These are phyloP conservation scores for Myodes glareolus DNA, from an alignment of 2,113 vertebrate species.

Conservation along the genomic window DNA sequence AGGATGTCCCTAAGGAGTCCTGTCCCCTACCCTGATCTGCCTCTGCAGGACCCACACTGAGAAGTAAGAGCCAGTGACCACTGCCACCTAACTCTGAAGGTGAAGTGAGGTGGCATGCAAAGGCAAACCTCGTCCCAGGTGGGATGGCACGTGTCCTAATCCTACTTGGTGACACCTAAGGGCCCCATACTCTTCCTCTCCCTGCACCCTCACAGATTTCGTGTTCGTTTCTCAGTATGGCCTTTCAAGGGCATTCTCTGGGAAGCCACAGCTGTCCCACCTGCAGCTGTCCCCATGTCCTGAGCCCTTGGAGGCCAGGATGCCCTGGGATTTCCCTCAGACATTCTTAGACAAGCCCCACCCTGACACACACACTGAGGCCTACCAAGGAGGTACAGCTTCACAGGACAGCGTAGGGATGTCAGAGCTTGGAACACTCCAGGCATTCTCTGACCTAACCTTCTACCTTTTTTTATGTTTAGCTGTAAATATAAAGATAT, in stretches of 20 bases:
- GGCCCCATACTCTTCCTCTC: not conserved
- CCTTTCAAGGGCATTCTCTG: not conserved
- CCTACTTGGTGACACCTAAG: not conserved
- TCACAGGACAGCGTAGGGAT: not conserved
- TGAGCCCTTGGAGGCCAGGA: not conserved
- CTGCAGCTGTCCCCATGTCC: not conserved
- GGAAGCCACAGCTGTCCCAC: not conserved
- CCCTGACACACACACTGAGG: not conserved
- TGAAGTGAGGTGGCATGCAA: not conserved
- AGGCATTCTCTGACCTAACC: not conserved
- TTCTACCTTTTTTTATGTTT: not conserved
- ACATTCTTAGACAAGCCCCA: not conserved
- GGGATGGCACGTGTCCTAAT: not conserved
- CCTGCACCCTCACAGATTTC: not conserved
- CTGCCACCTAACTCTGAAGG: not conserved
- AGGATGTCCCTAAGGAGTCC: not conserved
- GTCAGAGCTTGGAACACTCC: not conserved
- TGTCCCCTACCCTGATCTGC: not conserved
- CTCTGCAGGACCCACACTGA: not conserved
- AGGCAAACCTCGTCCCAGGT: not conserved
- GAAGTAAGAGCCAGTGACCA: fast-evolving
- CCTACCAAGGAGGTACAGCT: too few species aligned
- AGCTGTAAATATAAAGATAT: not conserved
- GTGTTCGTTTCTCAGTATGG: not conserved
- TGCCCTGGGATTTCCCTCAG: not conserved